Evolutionary conservation across 1,140 invertebrate species (phyloP).

Genomic region (Panonychus citri): DNA sequence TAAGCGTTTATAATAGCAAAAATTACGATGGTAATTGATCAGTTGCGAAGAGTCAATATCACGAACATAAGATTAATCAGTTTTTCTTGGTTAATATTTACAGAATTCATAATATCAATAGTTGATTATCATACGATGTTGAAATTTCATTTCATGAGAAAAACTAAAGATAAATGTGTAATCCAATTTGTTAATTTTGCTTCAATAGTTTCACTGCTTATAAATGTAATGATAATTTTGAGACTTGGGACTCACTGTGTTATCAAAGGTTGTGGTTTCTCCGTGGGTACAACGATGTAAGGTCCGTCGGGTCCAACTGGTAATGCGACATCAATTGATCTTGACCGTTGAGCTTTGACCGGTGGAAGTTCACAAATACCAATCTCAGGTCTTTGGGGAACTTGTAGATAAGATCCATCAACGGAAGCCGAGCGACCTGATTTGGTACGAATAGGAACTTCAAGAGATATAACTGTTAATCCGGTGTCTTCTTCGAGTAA

Average conservation of each 20-base stretch:
- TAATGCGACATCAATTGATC: conserved; percentile 68
- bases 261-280: conserved; percentile 8
- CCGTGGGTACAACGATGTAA: conserved; percentile 12
- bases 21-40: too few species aligned
- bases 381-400: conserved; percentile 24
- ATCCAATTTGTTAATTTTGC: too few species aligned
- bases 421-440: conserved; percentile 11
- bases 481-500: conserved; percentile 19
- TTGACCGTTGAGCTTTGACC: conserved; percentile 31
- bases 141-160: too few species aligned
- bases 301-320: conserved; percentile 37
- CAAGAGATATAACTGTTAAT: conserved; percentile 20
- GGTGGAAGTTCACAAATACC: conserved; percentile 18
- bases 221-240: too few species aligned
- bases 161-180: too few species aligned
- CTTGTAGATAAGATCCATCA: conserved; percentile 24
- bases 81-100: too few species aligned
- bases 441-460: conserved; percentile 13
- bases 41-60: too few species aligned
- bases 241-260: conserved; percentile 17
- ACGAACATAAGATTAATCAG: too few species aligned
- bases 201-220: too few species aligned
- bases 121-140: too few species aligned
- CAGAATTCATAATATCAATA: too few species aligned
- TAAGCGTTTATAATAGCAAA: too few species aligned